These are phyloP conservation scores for Petrosia ficiformis DNA, from an alignment of 37 sponge, comb jelly and placozoan genomes.

Conservation along the genomic window DNA sequence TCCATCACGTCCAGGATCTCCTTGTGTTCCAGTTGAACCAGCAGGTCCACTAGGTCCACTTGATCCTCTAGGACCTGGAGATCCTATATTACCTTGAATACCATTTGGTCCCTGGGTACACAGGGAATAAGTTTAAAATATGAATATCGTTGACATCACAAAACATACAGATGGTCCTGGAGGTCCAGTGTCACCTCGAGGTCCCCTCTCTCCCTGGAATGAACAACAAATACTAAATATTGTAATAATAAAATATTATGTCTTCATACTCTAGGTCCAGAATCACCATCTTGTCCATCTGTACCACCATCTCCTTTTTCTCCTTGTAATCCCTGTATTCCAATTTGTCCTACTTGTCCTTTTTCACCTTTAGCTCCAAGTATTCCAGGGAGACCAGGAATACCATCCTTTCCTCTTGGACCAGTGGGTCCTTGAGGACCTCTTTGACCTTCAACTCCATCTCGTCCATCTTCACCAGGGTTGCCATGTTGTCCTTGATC, in stretches of 20 bases:
- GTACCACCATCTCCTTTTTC: constrained; percentile 34
- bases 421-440: constrained; percentile 35
- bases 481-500: constrained; percentile 20
- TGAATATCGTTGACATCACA: not conserved
- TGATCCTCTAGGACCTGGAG: constrained; percentile 15
- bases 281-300: not conserved
- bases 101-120: not conserved
- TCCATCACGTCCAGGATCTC: constrained; percentile 9
- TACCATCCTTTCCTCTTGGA: constrained; percentile 54
- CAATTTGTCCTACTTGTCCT: constrained; percentile 9
- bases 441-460: not conserved
- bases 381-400: constrained; percentile 55
- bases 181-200: constrained; percentile 48
- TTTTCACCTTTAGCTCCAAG: constrained; percentile 57
- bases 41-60: constrained; percentile 25
- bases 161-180: constrained; percentile 58
- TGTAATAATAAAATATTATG: not conserved
- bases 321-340: constrained; percentile 15
- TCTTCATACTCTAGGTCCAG: not conserved
- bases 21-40: not conserved
- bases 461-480: not conserved
- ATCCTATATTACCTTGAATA: constrained; percentile 3
- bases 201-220: constrained; percentile 28
- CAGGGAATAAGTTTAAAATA: no score
- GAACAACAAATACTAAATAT: no score